Evolutionary conservation across 1,140 invertebrate species (phyloP), one percentile per base, ranked within the genome.

Genomic region (Ceratina japonica): DNA sequence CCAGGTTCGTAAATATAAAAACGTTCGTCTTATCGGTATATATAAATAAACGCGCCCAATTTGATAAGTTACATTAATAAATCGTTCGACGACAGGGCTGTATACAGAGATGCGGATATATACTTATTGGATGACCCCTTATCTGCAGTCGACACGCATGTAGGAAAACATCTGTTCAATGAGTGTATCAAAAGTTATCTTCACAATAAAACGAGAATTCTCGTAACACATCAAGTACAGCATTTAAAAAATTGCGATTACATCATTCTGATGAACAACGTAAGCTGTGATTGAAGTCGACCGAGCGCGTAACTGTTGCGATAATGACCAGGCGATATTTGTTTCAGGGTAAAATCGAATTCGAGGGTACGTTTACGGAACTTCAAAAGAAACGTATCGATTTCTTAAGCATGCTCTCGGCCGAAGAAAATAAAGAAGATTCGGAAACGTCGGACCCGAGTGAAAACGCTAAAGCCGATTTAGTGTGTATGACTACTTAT

Each of bases 141-240:
- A 13, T 94, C 93, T 81, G 94, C 94, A 52, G 94, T 94, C 3
- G 94, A 94, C 85, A 88, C 93, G 12, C 92, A 93, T 44, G 94
- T 94, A 54, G 93, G 94, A 7, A 91, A 91, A 81, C 93, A 94
- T 80, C 85, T 94, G 56, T 94, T 94, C 69, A 87, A 92, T 7
- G 83, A 93, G 69, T 89, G 89, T 24, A 90, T 92, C 44, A 89
- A 89, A 61, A 84, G 90, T 58, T 92, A 93, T 58, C 90, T 91
- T 74, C 86, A 85, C 71, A 74, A 90, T 64, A 74, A 92, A 85
- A 94, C 95, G 0, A 91, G 95, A 52, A 94, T 97, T 69, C 92
- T 97, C 10, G 96, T 97, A 16, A 97, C 97, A 2, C 96, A 97
- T 92, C 96, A 97, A 89, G 91, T 97, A 37, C 97, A 97, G 86